Conservation (phyloP, 2,113 vertebrate species). For the Balaenoptera acutorostrata region DNA sequence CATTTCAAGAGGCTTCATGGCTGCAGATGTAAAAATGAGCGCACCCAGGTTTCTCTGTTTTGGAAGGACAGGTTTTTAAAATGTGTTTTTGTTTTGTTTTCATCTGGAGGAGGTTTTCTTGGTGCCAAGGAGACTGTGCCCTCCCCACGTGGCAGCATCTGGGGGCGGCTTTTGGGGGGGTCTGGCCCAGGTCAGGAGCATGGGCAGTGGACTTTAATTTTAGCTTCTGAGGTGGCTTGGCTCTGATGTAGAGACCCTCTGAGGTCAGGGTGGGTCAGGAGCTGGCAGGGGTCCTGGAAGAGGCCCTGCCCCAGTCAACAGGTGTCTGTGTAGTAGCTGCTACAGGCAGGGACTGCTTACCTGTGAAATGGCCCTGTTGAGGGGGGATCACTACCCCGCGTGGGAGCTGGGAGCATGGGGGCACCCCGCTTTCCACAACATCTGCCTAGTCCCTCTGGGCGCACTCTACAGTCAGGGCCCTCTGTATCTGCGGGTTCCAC, state of each 20-base stretch:
- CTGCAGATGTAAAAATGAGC: fast-evolving
- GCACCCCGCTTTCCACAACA: fast-evolving
- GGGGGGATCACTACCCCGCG: fast-evolving
- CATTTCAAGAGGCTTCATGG: fast-evolving
- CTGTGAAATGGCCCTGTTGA: background rate
- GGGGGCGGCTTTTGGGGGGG: fast-evolving
- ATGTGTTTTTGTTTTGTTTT: background rate
- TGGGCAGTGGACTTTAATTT: background rate
- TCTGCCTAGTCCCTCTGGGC: background rate
- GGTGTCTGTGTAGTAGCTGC: too few species aligned
- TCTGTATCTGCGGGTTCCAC: background rate
- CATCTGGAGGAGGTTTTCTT: background rate
- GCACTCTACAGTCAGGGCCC: background rate
- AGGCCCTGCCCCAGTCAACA: background rate
- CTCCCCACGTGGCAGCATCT: too few species aligned
- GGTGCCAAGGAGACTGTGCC: background rate
- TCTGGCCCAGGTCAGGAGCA: background rate
- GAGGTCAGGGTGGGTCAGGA: too few species aligned
- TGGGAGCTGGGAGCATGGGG: background rate
- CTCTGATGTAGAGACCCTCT: background rate
- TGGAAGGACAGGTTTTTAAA: fast-evolving
- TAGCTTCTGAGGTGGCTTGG: background rate
- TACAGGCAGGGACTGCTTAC: background rate
- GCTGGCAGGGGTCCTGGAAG: background rate
- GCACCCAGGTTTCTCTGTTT: fast-evolving